These are phyloP conservation scores for Panurus biarmicus DNA, from an alignment of 2,113 vertebrate genomes.

Conservation along the genomic window DNA sequence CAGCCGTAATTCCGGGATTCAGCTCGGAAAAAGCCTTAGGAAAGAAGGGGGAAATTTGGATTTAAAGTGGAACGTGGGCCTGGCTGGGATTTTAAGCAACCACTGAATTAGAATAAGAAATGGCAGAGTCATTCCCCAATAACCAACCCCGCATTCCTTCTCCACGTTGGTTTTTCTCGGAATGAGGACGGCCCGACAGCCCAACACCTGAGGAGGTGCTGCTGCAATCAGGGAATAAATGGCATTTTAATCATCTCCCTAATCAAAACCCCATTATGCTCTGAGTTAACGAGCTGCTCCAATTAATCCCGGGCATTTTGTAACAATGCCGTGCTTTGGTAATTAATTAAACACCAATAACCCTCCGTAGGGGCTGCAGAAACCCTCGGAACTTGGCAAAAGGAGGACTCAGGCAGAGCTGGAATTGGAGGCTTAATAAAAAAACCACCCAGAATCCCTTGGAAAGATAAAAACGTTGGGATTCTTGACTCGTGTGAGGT, in stretches of 20 bases:
- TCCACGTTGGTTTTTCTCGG: too few species aligned
- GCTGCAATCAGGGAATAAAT: neutral
- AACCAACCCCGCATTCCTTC: neutral
- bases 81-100: neutral
- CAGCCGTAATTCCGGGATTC: neutral
- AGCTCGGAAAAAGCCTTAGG: neutral
- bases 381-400: neutral
- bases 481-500: neutral
- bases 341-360: neutral
- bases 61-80: neutral
- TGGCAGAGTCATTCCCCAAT: rapidly evolving
- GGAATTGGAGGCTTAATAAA: neutral
- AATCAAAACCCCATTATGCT: neutral
- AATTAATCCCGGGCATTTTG: neutral
- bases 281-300: neutral
- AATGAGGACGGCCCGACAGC: neutral
- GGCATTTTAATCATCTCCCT: slow-evolving; percentile 4
- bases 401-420: neutral
- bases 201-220: neutral
- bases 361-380: neutral
- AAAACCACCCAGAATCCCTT: neutral
- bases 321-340: neutral
- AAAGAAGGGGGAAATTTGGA: neutral
- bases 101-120: neutral
- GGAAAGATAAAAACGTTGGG: neutral